These are phyloP conservation scores for Chinchilla lanigera DNA, from an alignment of 2,113 vertebrate genomes.

Conservation along the genomic window DNA sequence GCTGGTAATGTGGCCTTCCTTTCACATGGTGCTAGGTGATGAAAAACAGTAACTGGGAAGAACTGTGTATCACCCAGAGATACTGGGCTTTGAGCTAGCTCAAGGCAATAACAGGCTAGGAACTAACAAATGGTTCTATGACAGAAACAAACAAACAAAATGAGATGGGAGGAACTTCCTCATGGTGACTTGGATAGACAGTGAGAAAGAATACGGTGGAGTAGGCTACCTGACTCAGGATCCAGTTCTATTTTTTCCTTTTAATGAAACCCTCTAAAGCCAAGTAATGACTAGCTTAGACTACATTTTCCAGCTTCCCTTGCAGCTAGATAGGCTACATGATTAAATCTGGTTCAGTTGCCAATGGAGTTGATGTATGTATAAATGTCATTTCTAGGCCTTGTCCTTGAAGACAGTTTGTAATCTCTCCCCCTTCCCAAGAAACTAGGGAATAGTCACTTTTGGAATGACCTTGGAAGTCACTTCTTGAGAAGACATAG, in stretches of 20 bases:
- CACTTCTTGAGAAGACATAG: not conserved
- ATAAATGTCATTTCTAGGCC: not conserved
- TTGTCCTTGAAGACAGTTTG: slow-evolving; percentile 17
- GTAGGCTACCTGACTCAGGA: not conserved
- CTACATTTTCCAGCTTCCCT: not conserved
- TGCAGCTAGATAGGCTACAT: not conserved
- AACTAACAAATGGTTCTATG: not conserved
- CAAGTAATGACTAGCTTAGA: slow-evolving; percentile 27
- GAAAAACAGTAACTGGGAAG: not conserved
- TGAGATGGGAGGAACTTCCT: not conserved
- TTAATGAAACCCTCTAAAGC: not conserved
- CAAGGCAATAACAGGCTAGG: not conserved
- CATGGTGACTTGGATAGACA: not conserved
- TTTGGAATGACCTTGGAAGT: slow-evolving; percentile 4
- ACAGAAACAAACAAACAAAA: not conserved
- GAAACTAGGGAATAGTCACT: slow-evolving; percentile 4
- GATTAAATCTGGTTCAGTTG: not conserved
- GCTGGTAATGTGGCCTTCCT: not conserved
- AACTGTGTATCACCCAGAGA: not conserved
- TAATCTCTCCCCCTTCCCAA: not conserved
- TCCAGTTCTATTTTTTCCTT: slow-evolving; percentile 14
- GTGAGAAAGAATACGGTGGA: not conserved
- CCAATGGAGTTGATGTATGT: not conserved
- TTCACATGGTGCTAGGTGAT: not conserved
- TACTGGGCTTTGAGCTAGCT: not conserved